Percentiles rank a stretch among this genome's conserved stretches.
Evolutionary conservation across 2,113 vertebrate genomes (phyloP).

Genomic region (Balaenoptera acutorostrata): DNA sequence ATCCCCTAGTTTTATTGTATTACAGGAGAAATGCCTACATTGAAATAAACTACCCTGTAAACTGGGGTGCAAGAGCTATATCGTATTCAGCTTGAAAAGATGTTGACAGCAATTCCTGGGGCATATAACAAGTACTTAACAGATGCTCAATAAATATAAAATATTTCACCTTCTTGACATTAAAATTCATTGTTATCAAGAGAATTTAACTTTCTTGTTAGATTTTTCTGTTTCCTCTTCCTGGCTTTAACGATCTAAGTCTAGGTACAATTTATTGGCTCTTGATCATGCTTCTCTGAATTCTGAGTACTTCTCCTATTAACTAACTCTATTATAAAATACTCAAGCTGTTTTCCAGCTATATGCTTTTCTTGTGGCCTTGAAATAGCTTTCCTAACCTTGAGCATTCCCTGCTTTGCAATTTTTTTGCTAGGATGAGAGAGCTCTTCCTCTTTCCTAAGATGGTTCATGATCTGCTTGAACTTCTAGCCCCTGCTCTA

Average conservation of each 20-base stretch:
- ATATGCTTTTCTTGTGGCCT: not conserved
- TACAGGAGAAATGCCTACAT: not conserved
- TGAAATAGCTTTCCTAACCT: not conserved
- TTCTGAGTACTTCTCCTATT: not conserved
- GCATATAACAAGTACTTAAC: not conserved
- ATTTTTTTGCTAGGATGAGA: not conserved
- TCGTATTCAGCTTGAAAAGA: not conserved
- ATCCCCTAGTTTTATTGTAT: not conserved
- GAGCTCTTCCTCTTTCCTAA: not conserved
- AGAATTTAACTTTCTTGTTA: not conserved
- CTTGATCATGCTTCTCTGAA: not conserved
- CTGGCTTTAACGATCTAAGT: not conserved
- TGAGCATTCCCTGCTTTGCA: not conserved
- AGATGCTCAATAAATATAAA: not conserved
- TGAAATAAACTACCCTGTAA: not conserved
- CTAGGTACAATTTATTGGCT: not conserved
- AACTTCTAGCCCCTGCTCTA: not conserved
- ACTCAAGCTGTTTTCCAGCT: not conserved
- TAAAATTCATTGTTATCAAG: not conserved
- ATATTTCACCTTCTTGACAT: not conserved
- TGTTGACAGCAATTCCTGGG: not conserved
- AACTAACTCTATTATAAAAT: not conserved
- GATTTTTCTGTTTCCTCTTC: not conserved
- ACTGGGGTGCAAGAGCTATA: not conserved
- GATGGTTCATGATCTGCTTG: not conserved